These are phyloP conservation scores for Lasioglossum lativentre DNA, from an alignment of 2,888 invertebrate genomes.

Conservation along the genomic window DNA sequence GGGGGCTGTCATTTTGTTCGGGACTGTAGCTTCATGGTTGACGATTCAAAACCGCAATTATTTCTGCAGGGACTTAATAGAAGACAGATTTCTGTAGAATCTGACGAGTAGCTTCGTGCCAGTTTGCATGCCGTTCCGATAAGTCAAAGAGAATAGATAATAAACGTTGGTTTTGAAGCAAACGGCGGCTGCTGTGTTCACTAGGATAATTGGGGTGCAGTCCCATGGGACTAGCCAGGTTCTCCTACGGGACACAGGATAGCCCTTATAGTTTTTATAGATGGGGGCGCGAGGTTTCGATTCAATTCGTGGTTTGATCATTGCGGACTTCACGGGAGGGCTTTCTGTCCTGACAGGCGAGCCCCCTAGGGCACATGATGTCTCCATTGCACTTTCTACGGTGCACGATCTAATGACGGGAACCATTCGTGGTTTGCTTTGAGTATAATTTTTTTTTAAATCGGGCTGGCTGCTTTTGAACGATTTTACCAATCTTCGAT, in stretches of 20 bases:
- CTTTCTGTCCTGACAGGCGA: conserved; percentile 67
- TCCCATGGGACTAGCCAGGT: conserved; percentile 69
- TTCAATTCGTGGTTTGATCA: conserved; percentile 83
- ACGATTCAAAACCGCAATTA: background rate
- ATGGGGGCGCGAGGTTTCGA: conserved; percentile 78
- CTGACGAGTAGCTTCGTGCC: conserved; percentile 21
- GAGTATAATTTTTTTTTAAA: background rate
- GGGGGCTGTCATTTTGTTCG: background rate
- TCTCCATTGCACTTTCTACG: conserved; percentile 76
- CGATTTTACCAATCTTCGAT: background rate
- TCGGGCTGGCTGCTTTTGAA: background rate
- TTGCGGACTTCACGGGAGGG: conserved; percentile 76
- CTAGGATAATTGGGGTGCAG: conserved; percentile 64
- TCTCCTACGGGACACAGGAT: conserved; percentile 76
- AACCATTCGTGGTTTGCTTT: conserved; percentile 54
- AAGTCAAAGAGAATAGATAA: conserved; percentile 82
- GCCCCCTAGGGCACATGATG: conserved; percentile 75
- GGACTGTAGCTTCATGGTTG: background rate
- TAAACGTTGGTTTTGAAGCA: conserved; percentile 77
- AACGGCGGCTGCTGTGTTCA: conserved; percentile 71
- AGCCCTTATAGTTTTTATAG: conserved; percentile 73
- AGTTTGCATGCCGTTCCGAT: conserved; percentile 7
- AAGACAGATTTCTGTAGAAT: conserved; percentile 20
- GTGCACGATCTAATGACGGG: conserved; percentile 71
- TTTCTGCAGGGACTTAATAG: background rate